Conservation (phyloP, 2,113 vertebrate species). For the Misgurnus anguillicaudatus region DNA sequence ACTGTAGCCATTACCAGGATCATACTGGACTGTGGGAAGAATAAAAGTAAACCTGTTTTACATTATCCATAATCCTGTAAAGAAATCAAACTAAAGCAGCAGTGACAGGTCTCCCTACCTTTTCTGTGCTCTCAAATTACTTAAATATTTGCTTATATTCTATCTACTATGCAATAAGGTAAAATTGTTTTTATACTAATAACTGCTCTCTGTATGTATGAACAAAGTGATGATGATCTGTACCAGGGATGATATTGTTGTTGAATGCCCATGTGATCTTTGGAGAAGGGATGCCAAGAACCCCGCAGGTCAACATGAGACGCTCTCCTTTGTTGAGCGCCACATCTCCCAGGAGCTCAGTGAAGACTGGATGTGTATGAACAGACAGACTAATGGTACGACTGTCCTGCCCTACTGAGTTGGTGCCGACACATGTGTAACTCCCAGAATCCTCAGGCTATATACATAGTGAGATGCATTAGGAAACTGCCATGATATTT, state of each 20-base stretch:
- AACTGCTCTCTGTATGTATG: too few species aligned
- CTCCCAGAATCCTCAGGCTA: slow-evolving; percentile 86
- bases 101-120: too few species aligned
- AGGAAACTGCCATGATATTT: neutral
- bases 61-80: neutral
- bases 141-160: too few species aligned
- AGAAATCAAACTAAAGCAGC: too few species aligned
- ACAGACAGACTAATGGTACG: slow-evolving; percentile 75
- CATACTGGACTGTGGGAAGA: slow-evolving; percentile 76
- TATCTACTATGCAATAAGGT: too few species aligned
- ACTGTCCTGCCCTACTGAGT: slow-evolving; percentile 82
- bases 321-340: slow-evolving; percentile 90
- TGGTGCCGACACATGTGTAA: slow-evolving; percentile 88
- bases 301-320: slow-evolving; percentile 83
- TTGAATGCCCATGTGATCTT: slow-evolving; percentile 92
- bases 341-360: slow-evolving; percentile 83
- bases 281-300: slow-evolving; percentile 83
- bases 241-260: slow-evolving; percentile 91
- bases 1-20: slow-evolving; percentile 80
- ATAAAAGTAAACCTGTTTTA: neutral
- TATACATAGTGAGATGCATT: neutral
- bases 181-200: too few species aligned
- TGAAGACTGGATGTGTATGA: slow-evolving; percentile 85
- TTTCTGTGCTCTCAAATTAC: too few species aligned
- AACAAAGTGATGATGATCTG: neutral